A percentile compares a stretch with the other conserved stretches of the same genome.
phyloP scores from a whole-genome alignment of 2,113 vertebrate genomes.

The Misgurnus anguillicaudatus region DNA sequence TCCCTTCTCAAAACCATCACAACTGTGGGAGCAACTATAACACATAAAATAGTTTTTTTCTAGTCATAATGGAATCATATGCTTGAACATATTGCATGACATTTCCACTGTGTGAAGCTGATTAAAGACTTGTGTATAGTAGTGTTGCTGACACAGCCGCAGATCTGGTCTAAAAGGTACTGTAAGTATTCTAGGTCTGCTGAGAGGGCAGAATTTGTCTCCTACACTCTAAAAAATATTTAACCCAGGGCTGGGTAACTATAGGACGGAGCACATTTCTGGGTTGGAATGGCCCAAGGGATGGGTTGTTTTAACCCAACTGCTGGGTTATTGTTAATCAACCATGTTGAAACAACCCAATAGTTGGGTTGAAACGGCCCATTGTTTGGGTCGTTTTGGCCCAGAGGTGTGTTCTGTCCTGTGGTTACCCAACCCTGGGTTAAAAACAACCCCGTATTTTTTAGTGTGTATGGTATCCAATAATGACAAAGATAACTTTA shows the following conservation, averaged over 20 bases:
- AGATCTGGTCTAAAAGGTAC: conserved; percentile 35
- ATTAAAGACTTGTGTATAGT: conserved; percentile 28
- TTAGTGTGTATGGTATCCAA: conserved; percentile 3
- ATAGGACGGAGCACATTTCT: no score
- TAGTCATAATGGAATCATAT: background rate
- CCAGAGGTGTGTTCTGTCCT: no score
- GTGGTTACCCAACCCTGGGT: no score
- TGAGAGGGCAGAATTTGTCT: conserved; percentile 33
- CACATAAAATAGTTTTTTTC: background rate
- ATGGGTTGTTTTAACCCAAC: no score
- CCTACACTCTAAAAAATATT: no score
- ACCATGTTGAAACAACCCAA: no score
- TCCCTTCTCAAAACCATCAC: background rate
- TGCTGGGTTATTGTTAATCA: no score
- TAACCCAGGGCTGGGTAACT: no score
- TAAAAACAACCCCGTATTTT: no score
- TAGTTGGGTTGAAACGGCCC: no score
- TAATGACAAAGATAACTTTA: conserved; percentile 21
- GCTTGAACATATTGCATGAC: conserved; percentile 25
- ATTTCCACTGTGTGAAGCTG: conserved; percentile 15
- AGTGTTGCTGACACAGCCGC: conserved; percentile 27
- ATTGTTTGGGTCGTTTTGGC: no score
- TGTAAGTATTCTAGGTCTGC: conserved; percentile 30
- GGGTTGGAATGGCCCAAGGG: no score
- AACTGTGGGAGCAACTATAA: background rate